Conservation (phyloP, 2,113 vertebrate species). For the Oreochromis tanganicae region DNA sequence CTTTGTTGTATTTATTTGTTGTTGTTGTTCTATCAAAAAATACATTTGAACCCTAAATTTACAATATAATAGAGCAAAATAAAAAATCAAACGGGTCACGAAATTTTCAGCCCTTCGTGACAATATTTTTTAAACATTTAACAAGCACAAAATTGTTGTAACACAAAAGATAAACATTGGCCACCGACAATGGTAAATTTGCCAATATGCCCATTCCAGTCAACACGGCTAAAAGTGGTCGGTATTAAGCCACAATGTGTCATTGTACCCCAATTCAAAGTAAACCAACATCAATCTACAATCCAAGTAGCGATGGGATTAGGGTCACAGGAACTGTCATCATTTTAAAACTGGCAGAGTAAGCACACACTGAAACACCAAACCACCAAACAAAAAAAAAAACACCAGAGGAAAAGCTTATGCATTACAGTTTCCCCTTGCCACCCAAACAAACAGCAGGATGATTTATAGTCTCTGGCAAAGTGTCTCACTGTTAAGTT, state of each 20-base stretch:
- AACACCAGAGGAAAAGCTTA: neutral
- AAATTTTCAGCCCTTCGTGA: neutral
- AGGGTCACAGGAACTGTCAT: neutral
- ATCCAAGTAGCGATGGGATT: neutral
- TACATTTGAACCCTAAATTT: neutral
- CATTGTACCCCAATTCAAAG: neutral
- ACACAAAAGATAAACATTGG: neutral
- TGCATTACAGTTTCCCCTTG: neutral
- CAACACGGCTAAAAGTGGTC: neutral
- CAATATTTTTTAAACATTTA: neutral
- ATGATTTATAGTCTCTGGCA: constrained; percentile 5
- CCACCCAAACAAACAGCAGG: neutral
- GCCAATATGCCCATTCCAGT: neutral
- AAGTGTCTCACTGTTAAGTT: neutral
- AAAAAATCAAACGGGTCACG: neutral
- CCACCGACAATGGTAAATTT: neutral
- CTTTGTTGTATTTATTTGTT: neutral
- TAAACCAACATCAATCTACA: neutral
- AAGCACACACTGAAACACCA: neutral
- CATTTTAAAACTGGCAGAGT: neutral
- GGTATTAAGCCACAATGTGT: neutral
- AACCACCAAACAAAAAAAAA: neutral
- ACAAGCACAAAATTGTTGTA: neutral
- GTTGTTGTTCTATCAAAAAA: neutral
- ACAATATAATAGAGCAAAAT: neutral